These are phyloP conservation scores for Urophycis tenuis DNA, from an alignment of 2,797 vertebrate species.

Conservation along the genomic window DNA sequence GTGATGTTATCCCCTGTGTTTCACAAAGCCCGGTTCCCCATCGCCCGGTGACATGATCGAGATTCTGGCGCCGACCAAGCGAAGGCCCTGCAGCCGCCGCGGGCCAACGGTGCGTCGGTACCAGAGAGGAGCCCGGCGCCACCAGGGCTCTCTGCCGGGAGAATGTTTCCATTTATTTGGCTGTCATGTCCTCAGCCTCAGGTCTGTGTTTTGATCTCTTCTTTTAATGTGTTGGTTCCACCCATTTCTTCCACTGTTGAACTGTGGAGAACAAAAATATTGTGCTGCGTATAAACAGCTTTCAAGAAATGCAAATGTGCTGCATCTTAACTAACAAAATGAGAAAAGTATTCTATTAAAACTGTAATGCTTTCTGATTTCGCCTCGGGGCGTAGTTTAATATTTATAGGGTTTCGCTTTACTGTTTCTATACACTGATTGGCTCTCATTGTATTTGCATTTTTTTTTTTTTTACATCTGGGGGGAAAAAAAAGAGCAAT, in stretches of 20 bases:
- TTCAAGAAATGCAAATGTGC: not conserved
- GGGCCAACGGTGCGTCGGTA: no score
- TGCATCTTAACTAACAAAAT: not conserved
- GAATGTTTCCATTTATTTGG: not conserved
- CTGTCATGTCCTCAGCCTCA: not conserved
- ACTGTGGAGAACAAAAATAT: not conserved
- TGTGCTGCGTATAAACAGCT: not conserved
- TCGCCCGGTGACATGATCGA: not conserved
- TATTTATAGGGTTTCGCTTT: slow-evolving; percentile 25
- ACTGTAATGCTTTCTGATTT: not conserved
- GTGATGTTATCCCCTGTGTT: not conserved
- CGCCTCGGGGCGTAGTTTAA: not conserved
- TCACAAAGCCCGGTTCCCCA: no score
- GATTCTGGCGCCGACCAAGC: not conserved
- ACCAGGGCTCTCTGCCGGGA: not conserved
- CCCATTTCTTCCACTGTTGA: no score
- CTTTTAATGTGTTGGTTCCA: no score
- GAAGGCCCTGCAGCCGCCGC: no score
- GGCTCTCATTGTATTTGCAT: slow-evolving; percentile 31
- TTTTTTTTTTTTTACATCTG: not conserved
- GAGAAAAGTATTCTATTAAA: not conserved
- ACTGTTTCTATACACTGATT: slow-evolving; percentile 28
- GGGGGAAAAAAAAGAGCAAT: slow-evolving; percentile 11
- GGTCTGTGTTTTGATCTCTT: no score
- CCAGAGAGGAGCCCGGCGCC: no score